These are phyloP conservation scores for Cyclura pinguis DNA, from an alignment of 2,797 vertebrate species.

Conservation along the genomic window DNA sequence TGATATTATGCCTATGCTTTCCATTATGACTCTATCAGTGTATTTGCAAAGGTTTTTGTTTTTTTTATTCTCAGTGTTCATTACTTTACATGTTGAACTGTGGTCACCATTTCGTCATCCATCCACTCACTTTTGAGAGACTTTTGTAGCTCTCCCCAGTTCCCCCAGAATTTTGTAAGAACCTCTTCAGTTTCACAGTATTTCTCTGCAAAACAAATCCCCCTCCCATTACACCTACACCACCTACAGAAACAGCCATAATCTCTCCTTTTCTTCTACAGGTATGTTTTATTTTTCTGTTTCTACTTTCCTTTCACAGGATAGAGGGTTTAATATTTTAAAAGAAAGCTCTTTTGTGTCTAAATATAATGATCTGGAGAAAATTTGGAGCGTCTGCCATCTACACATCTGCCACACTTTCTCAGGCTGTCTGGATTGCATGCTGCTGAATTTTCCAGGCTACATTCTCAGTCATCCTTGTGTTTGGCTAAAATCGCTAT, in stretches of 20 bases:
- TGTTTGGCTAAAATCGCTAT: not conserved
- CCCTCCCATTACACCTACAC: conserved; percentile 38
- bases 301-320: not conserved
- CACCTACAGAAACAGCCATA: conserved; percentile 38
- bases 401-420: not conserved
- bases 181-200: conserved; percentile 73
- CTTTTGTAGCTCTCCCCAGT: not conserved
- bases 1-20: not conserved
- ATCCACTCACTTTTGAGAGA: not conserved
- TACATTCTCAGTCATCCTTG: too few species aligned
- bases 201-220: conserved; percentile 78
- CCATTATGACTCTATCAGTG: too few species aligned
- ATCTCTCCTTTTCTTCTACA: not conserved
- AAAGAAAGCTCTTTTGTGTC: not conserved
- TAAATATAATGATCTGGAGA: conserved; percentile 37
- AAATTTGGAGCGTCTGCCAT: not conserved
- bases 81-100: not conserved
- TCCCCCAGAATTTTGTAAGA: not conserved
- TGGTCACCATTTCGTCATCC: not conserved
- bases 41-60: not conserved
- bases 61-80: not conserved
- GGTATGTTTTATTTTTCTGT: not conserved
- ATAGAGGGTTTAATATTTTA: conserved; percentile 33
- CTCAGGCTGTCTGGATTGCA: not conserved
- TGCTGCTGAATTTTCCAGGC: not conserved